Evolutionary conservation across 2,888 invertebrate species (phyloP).

Genomic region (Lingula anatina): DNA sequence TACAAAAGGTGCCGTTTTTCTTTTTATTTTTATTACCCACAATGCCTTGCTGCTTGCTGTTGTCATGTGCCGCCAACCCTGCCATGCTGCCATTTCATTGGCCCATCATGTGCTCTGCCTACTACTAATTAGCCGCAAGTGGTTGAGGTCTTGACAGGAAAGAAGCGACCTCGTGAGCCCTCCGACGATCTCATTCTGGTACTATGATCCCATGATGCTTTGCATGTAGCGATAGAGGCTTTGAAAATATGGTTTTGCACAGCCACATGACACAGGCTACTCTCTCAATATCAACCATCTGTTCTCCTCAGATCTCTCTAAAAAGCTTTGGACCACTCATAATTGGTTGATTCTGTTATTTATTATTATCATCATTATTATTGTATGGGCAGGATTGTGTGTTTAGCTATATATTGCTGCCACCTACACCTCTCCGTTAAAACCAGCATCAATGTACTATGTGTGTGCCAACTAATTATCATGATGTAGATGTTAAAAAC

Average conservation of each 20-base stretch:
- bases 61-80: constrained; percentile 53
- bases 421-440: too few species aligned
- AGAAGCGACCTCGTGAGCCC: constrained; percentile 86
- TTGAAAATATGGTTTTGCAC: constrained; percentile 41
- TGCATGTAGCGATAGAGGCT: constrained; percentile 51
- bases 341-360: too few species aligned
- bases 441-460: too few species aligned
- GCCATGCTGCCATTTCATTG: constrained; percentile 50
- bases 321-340: too few species aligned
- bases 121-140: constrained; percentile 53
- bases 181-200: constrained; percentile 92
- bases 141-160: constrained; percentile 68
- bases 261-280: constrained; percentile 45
- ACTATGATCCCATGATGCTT: constrained; percentile 57
- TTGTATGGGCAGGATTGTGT: too few species aligned
- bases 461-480: too few species aligned
- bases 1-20: constrained; percentile 48
- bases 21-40: constrained; percentile 52
- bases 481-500: too few species aligned
- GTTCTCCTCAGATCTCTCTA: too few species aligned
- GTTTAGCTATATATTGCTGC: too few species aligned
- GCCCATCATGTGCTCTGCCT: constrained; percentile 47
- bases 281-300: too few species aligned
- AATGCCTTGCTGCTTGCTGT: constrained; percentile 55
- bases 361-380: too few species aligned